Evolutionary conservation across 2,888 invertebrate genomes (phyloP), one percentile per base, ranked within the genome.

Genomic region (Apeira syringaria): DNA sequence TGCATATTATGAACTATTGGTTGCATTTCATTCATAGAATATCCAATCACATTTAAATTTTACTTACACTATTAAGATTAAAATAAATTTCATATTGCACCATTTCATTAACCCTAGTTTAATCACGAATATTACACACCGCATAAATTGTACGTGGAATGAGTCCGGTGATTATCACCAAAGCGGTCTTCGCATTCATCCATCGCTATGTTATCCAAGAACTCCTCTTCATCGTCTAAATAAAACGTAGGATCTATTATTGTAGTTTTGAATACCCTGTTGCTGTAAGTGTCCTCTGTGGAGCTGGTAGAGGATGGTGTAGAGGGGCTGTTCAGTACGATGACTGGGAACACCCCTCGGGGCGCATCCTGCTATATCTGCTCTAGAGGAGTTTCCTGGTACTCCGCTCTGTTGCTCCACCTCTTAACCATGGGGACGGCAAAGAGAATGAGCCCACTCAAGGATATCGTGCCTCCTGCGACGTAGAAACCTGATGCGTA

Each of bases 361-460:
- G 36, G 35, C 54, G 47, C 55, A 42, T 74, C 78, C 74, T 83
- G 88, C 89, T 89, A 89, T 75, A 88, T 86, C 50, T 81, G 68
- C 53, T 83, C 80, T 57, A 85, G 50, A 36, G 72, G 68, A 1
- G 77, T 72, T 10, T 76, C 83, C 45, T 80, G 66, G 47, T 65
- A 76, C 40, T 64, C 59, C 39, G 56, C 57, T 45, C 61, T 70
- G 50, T 52, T 64, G 20, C 41, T 68, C 39, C 80, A 71, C 60
- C 73, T 91, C 73, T 95, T 94, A 34, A 96, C 60, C 38, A 93
- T 80, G 4, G 97, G 97, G 68, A 97, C 96, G 49, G 93, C 79
- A 80, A 96, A 98, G 48, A 99, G 91, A 90, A 99, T 96, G 27
- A 96, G 34, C 6, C 98, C 99, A 70, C 98, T 98, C 28, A 96